Percentiles rank a stretch among this genome's conserved stretches.
These are phyloP conservation scores for Petrocephalus microphthalmus DNA, from an alignment of 2,113 vertebrate species.

Conservation along the genomic window DNA sequence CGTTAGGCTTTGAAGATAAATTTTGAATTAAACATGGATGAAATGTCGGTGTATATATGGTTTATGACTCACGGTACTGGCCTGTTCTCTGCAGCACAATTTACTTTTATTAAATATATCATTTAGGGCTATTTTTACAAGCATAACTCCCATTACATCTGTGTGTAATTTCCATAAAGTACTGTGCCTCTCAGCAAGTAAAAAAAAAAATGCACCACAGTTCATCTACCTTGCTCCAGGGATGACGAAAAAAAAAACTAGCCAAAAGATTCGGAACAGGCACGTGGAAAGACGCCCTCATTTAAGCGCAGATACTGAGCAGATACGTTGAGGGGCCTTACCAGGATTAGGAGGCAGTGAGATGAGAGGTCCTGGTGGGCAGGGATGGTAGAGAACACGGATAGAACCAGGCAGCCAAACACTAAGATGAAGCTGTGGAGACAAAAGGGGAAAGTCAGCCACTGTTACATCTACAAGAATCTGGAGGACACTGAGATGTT, in stretches of 20 bases:
- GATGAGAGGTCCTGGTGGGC: constrained; percentile 84
- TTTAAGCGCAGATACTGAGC: neutral
- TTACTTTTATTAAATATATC: constrained; percentile 13
- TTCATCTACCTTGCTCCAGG: neutral
- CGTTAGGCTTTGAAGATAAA: neutral
- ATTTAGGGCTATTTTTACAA: constrained; percentile 11
- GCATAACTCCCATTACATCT: constrained; percentile 6
- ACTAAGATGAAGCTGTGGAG: constrained; percentile 92
- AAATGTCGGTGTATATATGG: neutral
- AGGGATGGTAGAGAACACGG: constrained; percentile 96
- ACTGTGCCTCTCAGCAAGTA: neutral
- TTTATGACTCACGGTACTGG: constrained; percentile 4
- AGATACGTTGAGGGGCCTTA: constrained; percentile 59
- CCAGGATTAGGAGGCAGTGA: constrained; percentile 96
- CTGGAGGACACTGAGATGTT: neutral
- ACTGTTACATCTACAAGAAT: neutral
- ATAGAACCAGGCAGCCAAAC: constrained; percentile 97
- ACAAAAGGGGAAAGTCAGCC: constrained; percentile 40
- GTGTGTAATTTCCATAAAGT: constrained; percentile 5
- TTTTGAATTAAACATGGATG: constrained; percentile 10
- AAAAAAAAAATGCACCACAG: neutral
- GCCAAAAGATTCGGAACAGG: constrained; percentile 5
- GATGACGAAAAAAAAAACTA: neutral
- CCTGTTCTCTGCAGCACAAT: neutral
- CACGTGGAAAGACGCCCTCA: neutral